Evolutionary conservation across 2,888 invertebrate genomes (phyloP).

Genomic region (Agrochola litura): DNA sequence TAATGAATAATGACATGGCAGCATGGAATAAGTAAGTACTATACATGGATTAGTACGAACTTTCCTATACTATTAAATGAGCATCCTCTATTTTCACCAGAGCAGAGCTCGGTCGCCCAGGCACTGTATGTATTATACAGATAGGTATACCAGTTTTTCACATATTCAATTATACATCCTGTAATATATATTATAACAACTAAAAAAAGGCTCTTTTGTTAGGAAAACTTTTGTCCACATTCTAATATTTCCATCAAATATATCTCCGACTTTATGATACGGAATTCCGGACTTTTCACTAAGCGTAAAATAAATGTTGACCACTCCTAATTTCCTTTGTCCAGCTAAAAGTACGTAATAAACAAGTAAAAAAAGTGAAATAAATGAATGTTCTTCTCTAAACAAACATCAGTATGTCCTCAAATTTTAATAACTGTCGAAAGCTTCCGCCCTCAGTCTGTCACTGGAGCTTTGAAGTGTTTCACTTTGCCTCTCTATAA

Average conservation of each 20-base stretch:
- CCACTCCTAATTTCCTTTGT: conserved; percentile 31
- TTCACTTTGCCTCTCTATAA: conserved; percentile 35
- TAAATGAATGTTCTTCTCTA: conserved; percentile 24
- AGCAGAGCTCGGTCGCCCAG: too few species aligned
- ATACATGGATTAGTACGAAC: too few species aligned
- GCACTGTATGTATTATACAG: not conserved
- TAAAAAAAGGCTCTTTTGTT: not conserved
- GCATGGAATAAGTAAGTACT: too few species aligned
- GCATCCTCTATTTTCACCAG: too few species aligned
- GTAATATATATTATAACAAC: not conserved
- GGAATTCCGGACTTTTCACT: conserved; percentile 6
- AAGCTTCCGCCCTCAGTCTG: conserved; percentile 44
- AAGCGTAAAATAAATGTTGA: conserved; percentile 12
- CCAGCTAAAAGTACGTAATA: conserved; percentile 6
- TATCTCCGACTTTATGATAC: not conserved
- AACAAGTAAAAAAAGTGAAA: conserved; percentile 2
- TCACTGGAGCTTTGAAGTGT: conserved; percentile 52
- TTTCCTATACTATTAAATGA: too few species aligned
- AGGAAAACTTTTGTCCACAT: not conserved
- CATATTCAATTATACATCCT: not conserved
- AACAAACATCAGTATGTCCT: conserved; percentile 55
- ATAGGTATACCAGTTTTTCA: not conserved
- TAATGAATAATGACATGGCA: too few species aligned
- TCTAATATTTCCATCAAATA: not conserved
- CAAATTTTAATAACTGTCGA: conserved; percentile 62